Evolutionary conservation across 2,113 vertebrate species (phyloP).

Genomic region (Chionomys nivalis): DNA sequence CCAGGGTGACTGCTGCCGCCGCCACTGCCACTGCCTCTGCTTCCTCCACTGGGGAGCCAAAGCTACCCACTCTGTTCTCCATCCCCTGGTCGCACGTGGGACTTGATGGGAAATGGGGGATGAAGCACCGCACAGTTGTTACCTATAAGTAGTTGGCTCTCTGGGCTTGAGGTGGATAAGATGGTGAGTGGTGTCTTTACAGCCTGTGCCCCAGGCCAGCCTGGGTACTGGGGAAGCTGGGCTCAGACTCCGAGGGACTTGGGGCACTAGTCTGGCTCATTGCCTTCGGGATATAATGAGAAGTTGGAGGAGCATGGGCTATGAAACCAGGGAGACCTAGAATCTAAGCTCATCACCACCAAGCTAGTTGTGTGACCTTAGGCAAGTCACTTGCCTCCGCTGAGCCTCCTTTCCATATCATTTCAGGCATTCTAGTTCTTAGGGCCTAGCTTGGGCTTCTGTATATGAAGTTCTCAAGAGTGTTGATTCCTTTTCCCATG

Average conservation of each 20-base stretch:
- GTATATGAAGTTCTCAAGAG: constrained; percentile 11
- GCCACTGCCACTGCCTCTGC: constrained; percentile 73
- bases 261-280: constrained; percentile 53
- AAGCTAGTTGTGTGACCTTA: constrained; percentile 80
- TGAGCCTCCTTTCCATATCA: constrained; percentile 55
- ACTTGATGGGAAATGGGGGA: constrained; percentile 61
- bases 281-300: constrained; percentile 54
- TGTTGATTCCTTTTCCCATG: constrained; percentile 15
- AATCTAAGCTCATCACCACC: constrained; percentile 71
- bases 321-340: constrained; percentile 57
- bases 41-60: constrained; percentile 66
- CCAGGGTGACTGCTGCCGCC: constrained; percentile 61
- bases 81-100: constrained; percentile 62
- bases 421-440: background rate
- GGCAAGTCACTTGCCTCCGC: constrained; percentile 71
- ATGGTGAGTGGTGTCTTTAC: constrained; percentile 72
- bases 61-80: constrained; percentile 66
- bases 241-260: constrained; percentile 76
- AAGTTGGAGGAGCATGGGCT: constrained; percentile 39
- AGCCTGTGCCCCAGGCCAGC: constrained; percentile 66
- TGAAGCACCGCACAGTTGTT: constrained; percentile 44
- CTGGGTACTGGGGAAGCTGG: constrained; percentile 63
- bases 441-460: constrained; percentile 42
- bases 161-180: constrained; percentile 56
- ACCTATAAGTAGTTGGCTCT: constrained; percentile 57